Conservation (phyloP, 2,113 vertebrate species). For the Petroica traversi region DNA sequence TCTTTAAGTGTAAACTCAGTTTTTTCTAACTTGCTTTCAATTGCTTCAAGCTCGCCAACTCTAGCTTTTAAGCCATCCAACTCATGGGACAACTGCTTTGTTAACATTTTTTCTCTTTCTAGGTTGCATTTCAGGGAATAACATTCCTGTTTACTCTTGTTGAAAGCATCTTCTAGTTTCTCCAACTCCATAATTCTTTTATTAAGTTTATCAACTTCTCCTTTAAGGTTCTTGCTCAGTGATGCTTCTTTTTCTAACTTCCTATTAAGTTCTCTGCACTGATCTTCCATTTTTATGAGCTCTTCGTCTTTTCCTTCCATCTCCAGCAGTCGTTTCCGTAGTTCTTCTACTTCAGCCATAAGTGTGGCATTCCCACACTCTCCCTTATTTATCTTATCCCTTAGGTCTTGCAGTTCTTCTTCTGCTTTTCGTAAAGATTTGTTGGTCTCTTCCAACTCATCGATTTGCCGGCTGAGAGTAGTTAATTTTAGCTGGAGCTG, state of each 20-base stretch:
- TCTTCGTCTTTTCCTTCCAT: constrained; percentile 99
- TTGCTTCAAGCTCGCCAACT: constrained; percentile 87
- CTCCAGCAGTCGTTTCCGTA: constrained; percentile 90
- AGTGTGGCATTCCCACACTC: constrained; percentile 87
- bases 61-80: constrained; percentile 87
- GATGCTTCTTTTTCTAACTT: constrained; percentile 90
- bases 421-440: constrained; percentile 89
- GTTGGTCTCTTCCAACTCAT: constrained; percentile 94
- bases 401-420: constrained; percentile 92
- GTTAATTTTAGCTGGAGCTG: constrained; percentile 91
- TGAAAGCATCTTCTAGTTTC: constrained; percentile 93
- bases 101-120: constrained; percentile 89
- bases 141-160: constrained; percentile 94
- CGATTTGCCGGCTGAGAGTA: constrained; percentile 87
- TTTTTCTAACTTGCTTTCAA: constrained; percentile 87
- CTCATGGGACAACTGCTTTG: constrained; percentile 88
- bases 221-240: constrained; percentile 86
- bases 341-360: constrained; percentile 89
- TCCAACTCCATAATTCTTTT: constrained; percentile 92
- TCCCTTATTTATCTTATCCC: constrained; percentile 88
- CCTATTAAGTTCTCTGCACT: constrained; percentile 90
- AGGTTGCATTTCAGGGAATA: constrained; percentile 86
- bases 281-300: constrained; percentile 92
- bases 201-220: constrained; percentile 91
- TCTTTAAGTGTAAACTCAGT: constrained; percentile 90